A percentile compares a stretch with the other conserved stretches of the same genome.
phyloP scores from a whole-genome alignment of 2,888 invertebrate genomes.

The Xanthia togata region DNA sequence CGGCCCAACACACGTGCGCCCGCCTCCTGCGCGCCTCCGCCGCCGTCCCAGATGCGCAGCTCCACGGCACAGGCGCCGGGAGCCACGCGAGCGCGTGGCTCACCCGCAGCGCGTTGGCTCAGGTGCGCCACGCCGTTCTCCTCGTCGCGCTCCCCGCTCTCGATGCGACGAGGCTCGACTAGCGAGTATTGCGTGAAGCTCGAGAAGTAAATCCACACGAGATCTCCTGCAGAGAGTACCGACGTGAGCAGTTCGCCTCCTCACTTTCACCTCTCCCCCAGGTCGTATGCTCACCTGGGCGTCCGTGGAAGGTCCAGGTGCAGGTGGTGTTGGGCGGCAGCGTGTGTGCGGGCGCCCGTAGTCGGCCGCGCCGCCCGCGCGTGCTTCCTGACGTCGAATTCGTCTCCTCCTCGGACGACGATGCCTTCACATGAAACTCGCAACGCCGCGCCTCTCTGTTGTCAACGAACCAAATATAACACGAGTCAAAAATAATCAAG shows the following conservation, averaged over 20 bases:
- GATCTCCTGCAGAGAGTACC: slow-evolving; percentile 89
- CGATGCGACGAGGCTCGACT: slow-evolving; percentile 87
- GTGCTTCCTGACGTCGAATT: slow-evolving; percentile 89
- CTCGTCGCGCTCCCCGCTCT: slow-evolving; percentile 89
- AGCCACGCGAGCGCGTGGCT: slow-evolving; percentile 48
- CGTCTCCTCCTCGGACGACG: slow-evolving; percentile 91
- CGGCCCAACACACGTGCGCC: slow-evolving; percentile 90
- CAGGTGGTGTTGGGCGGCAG: slow-evolving; percentile 96
- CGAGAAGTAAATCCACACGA: slow-evolving; percentile 96
- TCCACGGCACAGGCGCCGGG: slow-evolving; percentile 91
- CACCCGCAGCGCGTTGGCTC: slow-evolving; percentile 48
- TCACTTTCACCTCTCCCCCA: too few species aligned
- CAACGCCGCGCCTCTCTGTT: slow-evolving; percentile 90
- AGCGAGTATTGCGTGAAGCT: slow-evolving; percentile 95
- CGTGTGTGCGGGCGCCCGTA: slow-evolving; percentile 95
- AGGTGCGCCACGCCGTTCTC: slow-evolving; percentile 67
- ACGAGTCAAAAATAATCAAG: not conserved
- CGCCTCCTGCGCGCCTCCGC: slow-evolving; percentile 88
- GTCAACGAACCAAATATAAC: not conserved
- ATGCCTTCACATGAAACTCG: slow-evolving; percentile 94
- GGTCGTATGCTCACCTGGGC: slow-evolving; percentile 84
- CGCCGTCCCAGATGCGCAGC: slow-evolving; percentile 94
- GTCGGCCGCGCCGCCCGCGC: slow-evolving; percentile 92
- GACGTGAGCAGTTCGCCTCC: not conserved
- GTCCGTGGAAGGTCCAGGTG: slow-evolving; percentile 95